Evolutionary conservation across 2,888 invertebrate genomes (phyloP).

Genomic region (Drosophila infuscata): DNA sequence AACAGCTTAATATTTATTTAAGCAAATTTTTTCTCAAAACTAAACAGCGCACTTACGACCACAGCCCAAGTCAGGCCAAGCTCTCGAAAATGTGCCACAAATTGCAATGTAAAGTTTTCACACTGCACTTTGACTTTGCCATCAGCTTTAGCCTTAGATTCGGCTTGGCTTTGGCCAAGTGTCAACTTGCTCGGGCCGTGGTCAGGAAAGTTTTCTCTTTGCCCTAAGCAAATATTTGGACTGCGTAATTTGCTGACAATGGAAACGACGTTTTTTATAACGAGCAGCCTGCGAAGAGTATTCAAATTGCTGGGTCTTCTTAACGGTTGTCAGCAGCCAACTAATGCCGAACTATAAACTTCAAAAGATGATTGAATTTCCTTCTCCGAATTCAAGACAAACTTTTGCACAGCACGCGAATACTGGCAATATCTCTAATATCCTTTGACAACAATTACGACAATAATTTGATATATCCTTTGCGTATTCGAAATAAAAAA

Average conservation of each 20-base stretch:
- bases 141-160: constrained; percentile 35
- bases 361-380: constrained; percentile 24
- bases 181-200: constrained; percentile 69
- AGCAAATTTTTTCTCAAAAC: constrained; percentile 65
- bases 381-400: constrained; percentile 1
- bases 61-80: neutral
- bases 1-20: constrained; percentile 69
- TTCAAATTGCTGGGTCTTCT: constrained; percentile 17
- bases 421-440: neutral
- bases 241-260: constrained; percentile 73
- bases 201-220: constrained; percentile 63
- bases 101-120: constrained; percentile 72
- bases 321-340: constrained; percentile 7
- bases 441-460: neutral
- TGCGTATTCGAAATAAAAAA: neutral
- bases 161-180: constrained; percentile 57
- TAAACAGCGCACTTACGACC: constrained; percentile 59
- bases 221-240: constrained; percentile 68
- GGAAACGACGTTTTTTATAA: constrained; percentile 49
- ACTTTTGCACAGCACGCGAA: neutral
- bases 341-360: constrained; percentile 30
- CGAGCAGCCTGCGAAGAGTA: constrained; percentile 26
- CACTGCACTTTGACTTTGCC: constrained; percentile 63
- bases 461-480: constrained; percentile 1
- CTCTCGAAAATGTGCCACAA: constrained; percentile 44